These are phyloP conservation scores for Bombycilla garrulus DNA, from an alignment of 2,113 vertebrate genomes.

Conservation along the genomic window DNA sequence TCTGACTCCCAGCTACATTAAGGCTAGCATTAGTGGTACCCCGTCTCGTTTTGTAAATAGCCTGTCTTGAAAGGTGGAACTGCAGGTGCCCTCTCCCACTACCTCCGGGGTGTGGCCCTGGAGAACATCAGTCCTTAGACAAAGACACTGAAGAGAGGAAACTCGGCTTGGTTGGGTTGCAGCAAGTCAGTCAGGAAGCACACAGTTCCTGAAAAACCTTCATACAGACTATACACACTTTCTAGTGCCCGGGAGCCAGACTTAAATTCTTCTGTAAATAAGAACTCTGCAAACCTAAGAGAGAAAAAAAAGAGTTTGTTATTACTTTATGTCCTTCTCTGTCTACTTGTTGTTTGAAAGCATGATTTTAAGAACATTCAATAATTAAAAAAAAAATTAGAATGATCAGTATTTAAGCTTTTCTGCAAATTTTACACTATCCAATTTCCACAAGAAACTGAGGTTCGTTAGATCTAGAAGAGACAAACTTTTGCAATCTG, in stretches of 20 bases:
- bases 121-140: conserved; percentile 71
- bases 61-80: conserved; percentile 52
- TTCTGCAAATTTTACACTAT: neutral
- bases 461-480: neutral
- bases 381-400: neutral
- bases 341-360: neutral
- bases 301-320: neutral
- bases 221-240: conserved; percentile 85
- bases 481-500: neutral
- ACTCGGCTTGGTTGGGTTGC: conserved; percentile 86
- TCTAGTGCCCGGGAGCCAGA: conserved; percentile 79
- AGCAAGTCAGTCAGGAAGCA: conserved; percentile 89
- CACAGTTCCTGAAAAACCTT: conserved; percentile 87
- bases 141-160: conserved; percentile 90
- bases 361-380: neutral
- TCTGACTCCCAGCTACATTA: conserved; percentile 43
- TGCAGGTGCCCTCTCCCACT: neutral
- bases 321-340: neutral
- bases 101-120: neutral
- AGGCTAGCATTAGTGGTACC: conserved; percentile 68
- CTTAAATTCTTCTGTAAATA: conserved; percentile 89
- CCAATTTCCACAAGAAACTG: neutral
- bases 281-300: conserved; percentile 88
- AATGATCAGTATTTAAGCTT: neutral
- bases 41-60: conserved; percentile 50